Conservation (phyloP, 2,113 vertebrate species). For the Nibea coibor region DNA sequence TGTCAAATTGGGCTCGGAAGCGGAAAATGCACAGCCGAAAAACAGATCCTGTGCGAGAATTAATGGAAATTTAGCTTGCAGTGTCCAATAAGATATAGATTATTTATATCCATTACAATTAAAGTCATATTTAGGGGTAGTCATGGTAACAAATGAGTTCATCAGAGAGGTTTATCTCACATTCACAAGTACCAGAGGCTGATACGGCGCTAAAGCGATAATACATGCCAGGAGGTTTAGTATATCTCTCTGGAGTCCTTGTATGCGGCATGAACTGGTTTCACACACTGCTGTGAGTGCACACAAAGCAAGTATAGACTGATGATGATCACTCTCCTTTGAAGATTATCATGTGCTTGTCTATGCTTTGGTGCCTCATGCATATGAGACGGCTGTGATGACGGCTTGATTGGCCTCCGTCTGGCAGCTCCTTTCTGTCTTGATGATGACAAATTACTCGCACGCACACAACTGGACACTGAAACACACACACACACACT, state of each 20-base stretch:
- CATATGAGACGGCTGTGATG: slow-evolving; percentile 50
- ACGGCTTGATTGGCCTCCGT: slow-evolving; percentile 50
- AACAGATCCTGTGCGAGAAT: neutral
- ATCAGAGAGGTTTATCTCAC: slow-evolving; percentile 21
- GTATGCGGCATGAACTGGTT: neutral
- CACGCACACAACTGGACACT: neutral
- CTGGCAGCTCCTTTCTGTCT: slow-evolving; percentile 48
- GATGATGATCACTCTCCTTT: slow-evolving; percentile 40
- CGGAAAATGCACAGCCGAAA: neutral
- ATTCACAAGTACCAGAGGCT: neutral
- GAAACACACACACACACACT: slow-evolving; percentile 1
- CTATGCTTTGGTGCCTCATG: slow-evolving; percentile 32
- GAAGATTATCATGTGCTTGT: slow-evolving; percentile 38
- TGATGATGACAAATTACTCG: slow-evolving; percentile 59
- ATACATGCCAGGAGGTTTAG: slow-evolving; percentile 30
- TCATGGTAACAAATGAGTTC: neutral
- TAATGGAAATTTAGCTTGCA: neutral
- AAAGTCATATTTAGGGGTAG: neutral
- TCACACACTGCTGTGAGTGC: neutral
- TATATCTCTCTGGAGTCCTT: slow-evolving; percentile 8
- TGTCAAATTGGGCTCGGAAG: neutral
- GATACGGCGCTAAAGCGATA: slow-evolving; percentile 7
- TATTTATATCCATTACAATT: neutral
- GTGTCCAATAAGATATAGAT: slow-evolving; percentile 3
- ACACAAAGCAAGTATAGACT: slow-evolving; percentile 17